Evolutionary conservation across 2,888 invertebrate species (phyloP).

Genomic region (Drosophila infuscata): DNA sequence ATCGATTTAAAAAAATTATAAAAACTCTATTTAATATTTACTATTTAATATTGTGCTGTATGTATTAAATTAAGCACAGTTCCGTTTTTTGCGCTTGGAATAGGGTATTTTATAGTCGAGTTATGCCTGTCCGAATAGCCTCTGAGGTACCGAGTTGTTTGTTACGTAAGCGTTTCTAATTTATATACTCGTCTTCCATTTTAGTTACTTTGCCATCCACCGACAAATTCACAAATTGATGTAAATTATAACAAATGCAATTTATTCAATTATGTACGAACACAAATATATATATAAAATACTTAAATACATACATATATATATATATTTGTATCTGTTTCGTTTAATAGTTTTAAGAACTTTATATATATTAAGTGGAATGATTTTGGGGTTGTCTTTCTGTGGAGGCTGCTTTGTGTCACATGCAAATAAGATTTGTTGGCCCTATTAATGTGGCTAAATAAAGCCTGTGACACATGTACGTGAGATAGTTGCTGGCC

Average conservation of each 20-base stretch:
- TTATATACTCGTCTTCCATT: conserved; percentile 49
- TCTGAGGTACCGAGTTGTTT: conserved; percentile 7
- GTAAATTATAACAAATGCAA: conserved; percentile 7
- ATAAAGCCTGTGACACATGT: conserved; percentile 17
- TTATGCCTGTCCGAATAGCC: conserved; percentile 19
- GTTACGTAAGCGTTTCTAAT: conserved; percentile 34
- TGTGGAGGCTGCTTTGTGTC: neutral
- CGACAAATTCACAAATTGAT: conserved; percentile 19
- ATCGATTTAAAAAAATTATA: neutral
- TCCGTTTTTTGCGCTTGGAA: neutral
- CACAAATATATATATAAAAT: neutral
- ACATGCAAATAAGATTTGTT: conserved; percentile 20
- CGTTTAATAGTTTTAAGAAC: neutral
- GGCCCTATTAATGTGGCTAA: conserved; percentile 18
- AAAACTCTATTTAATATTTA: neutral
- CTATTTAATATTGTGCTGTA: neutral
- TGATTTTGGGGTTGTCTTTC: neutral
- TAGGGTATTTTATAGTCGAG: conserved; percentile 16
- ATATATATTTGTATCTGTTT: neutral
- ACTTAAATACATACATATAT: neutral
- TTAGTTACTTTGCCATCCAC: conserved; percentile 8
- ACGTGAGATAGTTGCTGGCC: conserved; percentile 8
- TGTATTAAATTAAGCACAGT: neutral
- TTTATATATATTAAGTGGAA: neutral
- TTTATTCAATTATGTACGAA: neutral